Base-by-base conservation (phyloP, 2,797 vertebrate species). In the Periparus ater region DNA sequence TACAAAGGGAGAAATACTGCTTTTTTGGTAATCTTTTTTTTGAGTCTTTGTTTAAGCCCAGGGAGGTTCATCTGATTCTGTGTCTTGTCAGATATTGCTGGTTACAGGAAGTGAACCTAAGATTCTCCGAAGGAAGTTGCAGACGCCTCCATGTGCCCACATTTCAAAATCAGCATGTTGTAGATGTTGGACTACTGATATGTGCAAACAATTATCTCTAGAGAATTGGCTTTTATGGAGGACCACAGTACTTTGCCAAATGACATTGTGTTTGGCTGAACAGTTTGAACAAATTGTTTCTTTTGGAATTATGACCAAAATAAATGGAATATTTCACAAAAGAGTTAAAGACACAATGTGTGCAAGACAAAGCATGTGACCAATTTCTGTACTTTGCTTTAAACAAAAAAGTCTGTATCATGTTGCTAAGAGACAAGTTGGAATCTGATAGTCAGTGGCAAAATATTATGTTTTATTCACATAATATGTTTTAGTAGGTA, bases 241-340 rank as follows among this genome's bases (percentile, higher is more conserved):
- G 25, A 71, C 36, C 45, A 27, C 8, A 17, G 68, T 54, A 22
- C 61, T 75, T 57, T 91, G 80, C 92, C 80, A 96, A 67, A 57
- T 60, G 62, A 82, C 91, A 91, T 78, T 81, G 84, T 81, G 55
- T 91, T 95, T 96, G 92, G 92, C 94, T 67, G 80, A 66, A 82
- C 55, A 83, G 75, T 91, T 95, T 63, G 67, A 95, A 91, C 74
- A 88, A 90, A 76, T 89, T 79, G 67, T 85, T 84, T 91, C 55
- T 79, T 78, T 93, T 93, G 90, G 94, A 74, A 88, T 88, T 92
- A 42, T 66, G 83, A 93, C 92, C 89, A 94, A 85, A 94, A 90
- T 73, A 92, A 97, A 93, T 58, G 27, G 65, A 93, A 78, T 92
- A 82, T 67, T 89, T 88, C 88, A 90, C 70, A 88, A 94, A 95